These are phyloP conservation scores for Phyllostomus hastatus DNA, from an alignment of 2,113 vertebrate genomes.

Conservation along the genomic window DNA sequence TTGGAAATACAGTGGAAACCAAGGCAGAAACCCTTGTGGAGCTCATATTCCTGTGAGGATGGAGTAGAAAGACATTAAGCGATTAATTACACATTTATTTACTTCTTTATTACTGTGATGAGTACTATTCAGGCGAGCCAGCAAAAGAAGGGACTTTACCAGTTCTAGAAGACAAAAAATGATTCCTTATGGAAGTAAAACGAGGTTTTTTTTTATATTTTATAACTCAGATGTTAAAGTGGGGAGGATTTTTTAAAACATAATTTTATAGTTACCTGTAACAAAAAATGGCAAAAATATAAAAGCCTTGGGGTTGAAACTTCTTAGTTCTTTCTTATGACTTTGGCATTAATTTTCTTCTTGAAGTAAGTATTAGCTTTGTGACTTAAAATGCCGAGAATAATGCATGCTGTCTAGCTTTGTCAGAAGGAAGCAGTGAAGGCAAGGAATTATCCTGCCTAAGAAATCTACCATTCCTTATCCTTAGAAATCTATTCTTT, in stretches of 20 bases:
- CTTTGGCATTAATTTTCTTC: conserved; percentile 53
- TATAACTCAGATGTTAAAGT: neutral
- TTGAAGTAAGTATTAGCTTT: conserved; percentile 53
- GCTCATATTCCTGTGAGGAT: neutral
- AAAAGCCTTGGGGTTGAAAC: neutral
- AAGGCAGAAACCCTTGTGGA: neutral
- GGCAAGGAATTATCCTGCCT: neutral
- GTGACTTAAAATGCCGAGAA: neutral
- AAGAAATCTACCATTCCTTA: neutral
- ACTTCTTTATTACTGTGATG: neutral
- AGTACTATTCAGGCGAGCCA: neutral
- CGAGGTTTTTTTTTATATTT: neutral
- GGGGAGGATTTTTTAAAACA: neutral
- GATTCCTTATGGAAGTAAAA: neutral
- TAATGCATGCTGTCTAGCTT: neutral
- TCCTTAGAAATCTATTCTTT: neutral
- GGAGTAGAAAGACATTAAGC: neutral
- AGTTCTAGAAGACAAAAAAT: neutral
- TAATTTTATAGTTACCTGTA: conserved; percentile 35
- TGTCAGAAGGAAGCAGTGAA: neutral
- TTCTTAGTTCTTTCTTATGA: conserved; percentile 7
- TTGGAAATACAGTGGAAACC: neutral
- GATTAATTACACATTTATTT: neutral
- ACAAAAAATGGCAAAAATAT: conserved; percentile 26
- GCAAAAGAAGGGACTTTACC: neutral